Base-by-base conservation (phyloP, 2,113 vertebrate genomes). In the Mungos mungo region DNA sequence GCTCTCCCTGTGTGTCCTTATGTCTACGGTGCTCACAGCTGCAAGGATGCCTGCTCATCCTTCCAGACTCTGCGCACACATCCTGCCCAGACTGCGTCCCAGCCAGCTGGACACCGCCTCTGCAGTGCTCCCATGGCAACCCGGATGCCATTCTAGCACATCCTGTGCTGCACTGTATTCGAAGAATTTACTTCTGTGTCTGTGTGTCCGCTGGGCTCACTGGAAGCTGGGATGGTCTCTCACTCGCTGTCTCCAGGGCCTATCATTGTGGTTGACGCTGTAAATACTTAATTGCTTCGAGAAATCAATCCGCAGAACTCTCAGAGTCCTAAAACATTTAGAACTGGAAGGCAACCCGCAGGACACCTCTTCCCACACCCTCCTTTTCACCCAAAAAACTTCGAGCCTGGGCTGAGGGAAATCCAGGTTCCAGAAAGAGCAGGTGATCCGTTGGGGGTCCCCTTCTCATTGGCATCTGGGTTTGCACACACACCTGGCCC, bases 401-500 rank as follows among this genome's bases (percentile, higher is more conserved):
- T 38, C 35, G 52, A 79, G 82, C 52, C 50, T 29, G 50, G 33
- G 79, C 63, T 7, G 33, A 3, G 47, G 41, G 57, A 18, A 15
- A 54, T 18, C 52, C 52, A 54, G 18, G 52, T 72, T 47, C 41
- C 16, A 6, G 10, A 7, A 45, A 79, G 5, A 0, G 3, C 18
- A 41, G 52, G 74, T 4, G 27, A 38, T 2, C 2, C 19, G 1
- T 35, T 38, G 0, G 0, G 0, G 16, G 33, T 14, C 50, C 54
- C 38, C 13, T 35, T n/a, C 15, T 14, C 21, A 4, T 54, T 6
- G 1, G 50, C 18, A 2, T 23, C 38, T 60, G 0, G 21, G 50
- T 25, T 25, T 14, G 29, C 31, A 8, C 9, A 0, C 33, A 21
- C 74, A 47, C 41, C 41, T 18, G 41, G 41, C 74, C 47, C 41